These are phyloP conservation scores for Chitala chitala DNA, from an alignment of 2,113 vertebrate species.

Conservation along the genomic window DNA sequence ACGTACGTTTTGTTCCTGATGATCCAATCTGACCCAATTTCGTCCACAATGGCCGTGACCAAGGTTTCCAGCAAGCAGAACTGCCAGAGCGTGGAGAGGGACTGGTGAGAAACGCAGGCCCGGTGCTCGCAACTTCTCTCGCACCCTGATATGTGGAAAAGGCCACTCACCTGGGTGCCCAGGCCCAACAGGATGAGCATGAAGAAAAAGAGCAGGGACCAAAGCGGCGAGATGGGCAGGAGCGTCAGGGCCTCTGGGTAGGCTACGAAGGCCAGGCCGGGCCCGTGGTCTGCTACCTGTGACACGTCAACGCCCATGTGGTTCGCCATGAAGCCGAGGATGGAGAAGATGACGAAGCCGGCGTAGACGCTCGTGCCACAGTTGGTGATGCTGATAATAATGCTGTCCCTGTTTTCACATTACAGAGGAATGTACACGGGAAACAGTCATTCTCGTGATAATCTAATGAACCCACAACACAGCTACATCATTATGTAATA, in stretches of 20 bases:
- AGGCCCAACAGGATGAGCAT: slow-evolving; percentile 97
- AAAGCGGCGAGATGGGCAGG: slow-evolving; percentile 87
- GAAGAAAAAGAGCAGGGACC: slow-evolving; percentile 98
- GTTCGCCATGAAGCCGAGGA: slow-evolving; percentile 95
- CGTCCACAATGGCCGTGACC: slow-evolving; percentile 91
- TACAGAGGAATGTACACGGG: slow-evolving; percentile 18
- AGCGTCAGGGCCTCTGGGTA: slow-evolving; percentile 94
- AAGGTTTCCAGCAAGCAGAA: slow-evolving; percentile 91
- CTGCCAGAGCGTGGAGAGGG: background rate
- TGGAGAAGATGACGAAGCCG: slow-evolving; percentile 97
- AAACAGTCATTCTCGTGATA: background rate
- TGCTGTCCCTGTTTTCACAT: slow-evolving; percentile 77
- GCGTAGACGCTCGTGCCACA: slow-evolving; percentile 94
- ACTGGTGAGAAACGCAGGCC: background rate
- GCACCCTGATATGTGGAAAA: background rate
- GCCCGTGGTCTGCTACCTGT: slow-evolving; percentile 89
- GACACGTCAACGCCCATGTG: slow-evolving; percentile 89
- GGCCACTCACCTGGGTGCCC: slow-evolving; percentile 81
- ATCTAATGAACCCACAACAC: background rate
- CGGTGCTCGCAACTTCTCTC: background rate
- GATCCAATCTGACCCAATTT: slow-evolving; percentile 95
- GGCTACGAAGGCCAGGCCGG: slow-evolving; percentile 89
- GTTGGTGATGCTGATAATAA: slow-evolving; percentile 98
- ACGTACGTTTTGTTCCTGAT: slow-evolving; percentile 82
- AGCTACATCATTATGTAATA: too few species aligned